Evolutionary conservation across 2,888 invertebrate genomes (phyloP), one percentile per base, ranked within the genome.

Genomic region (Papilio demoleus): DNA sequence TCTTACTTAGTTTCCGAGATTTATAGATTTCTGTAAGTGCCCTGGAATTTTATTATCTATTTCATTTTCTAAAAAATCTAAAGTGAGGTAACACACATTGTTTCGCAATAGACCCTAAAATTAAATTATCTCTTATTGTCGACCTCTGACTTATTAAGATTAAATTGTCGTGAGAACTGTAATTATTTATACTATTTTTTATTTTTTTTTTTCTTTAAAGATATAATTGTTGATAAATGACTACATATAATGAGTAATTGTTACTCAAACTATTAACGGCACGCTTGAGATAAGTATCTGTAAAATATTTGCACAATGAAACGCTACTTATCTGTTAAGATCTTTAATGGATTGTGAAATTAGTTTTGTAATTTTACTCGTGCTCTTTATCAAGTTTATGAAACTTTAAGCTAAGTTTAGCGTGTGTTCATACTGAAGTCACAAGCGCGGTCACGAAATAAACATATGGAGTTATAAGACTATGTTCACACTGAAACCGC

Each of bases 261-360:
- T 56, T 56, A 56, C 27, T 27, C 27, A 27, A 9, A 24, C 31
- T 17, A 61, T 40, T 40, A 40, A 24, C 27, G 36, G 24, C 17
- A 40, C 60, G 24, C 38, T 27, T n/a, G 60, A 24, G 22, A 60
- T 60, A 40, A 17, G 14, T 24, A 60, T 60, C 60, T 24, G 14
- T 24, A 40, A 40, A 24, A 40, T 14, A n/a, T 40, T 60, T 60
- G 60, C 60, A 60, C 60, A 60, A 60, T 60, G 17, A 62, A 62
- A 42, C 24, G 40, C 31, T 62, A 34, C 19, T 45, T 62, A 62
- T 62, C 62, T 31, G 24, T 45, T 31, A 31, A 62, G 19, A 62
- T 62, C 62, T 27, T 42, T 47, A n/a, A 47, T 17, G 14, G 42
- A 62, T 62, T 42, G 12, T 42, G 45, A 47, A 62, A 62, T 31